Percentiles rank a stretch among this genome's conserved stretches.
Conservation (phyloP, 1,140 invertebrate species). For the Drosophila repletoides region DNA sequence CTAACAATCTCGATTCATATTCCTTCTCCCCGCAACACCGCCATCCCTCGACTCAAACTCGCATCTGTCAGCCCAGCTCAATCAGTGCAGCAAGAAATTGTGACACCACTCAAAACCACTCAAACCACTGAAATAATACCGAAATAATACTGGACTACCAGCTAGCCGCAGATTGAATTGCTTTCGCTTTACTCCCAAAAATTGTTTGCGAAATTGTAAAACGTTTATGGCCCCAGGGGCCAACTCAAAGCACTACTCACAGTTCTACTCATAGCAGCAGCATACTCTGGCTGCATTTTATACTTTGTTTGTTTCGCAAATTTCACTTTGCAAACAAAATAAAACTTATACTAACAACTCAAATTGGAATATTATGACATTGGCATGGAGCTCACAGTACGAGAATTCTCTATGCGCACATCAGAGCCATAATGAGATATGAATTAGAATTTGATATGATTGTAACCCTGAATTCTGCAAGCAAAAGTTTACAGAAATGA, state of each 20-base stretch:
- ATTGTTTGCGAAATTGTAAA: constrained; percentile 33
- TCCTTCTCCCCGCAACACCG: constrained; percentile 7
- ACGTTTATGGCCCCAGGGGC: constrained; percentile 4
- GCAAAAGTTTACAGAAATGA: no score
- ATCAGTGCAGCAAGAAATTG: constrained; percentile 26
- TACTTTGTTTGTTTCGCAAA: constrained; percentile 11
- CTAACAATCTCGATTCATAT: constrained; percentile 13
- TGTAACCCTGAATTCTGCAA: no score
- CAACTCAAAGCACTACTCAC: not conserved
- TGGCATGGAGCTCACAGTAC: not conserved
- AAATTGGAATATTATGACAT: not conserved
- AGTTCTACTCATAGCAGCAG: not conserved
- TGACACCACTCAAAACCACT: constrained; percentile 13
- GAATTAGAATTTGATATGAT: constrained; percentile 1
- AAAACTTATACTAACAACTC: not conserved
- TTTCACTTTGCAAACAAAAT: not conserved
- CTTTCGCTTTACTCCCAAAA: constrained; percentile 35
- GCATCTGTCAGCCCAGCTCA: constrained; percentile 17
- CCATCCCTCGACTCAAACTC: constrained; percentile 16
- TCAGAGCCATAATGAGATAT: not conserved
- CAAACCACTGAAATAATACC: constrained; percentile 11
- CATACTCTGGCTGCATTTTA: not conserved
- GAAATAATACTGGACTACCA: constrained; percentile 19
- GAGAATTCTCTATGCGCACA: not conserved
- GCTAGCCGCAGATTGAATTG: constrained; percentile 59